A percentile compares a stretch with the other conserved stretches of the same genome.
Evolutionary conservation across 2,113 vertebrate species (phyloP).

Genomic region (Calypte anna): DNA sequence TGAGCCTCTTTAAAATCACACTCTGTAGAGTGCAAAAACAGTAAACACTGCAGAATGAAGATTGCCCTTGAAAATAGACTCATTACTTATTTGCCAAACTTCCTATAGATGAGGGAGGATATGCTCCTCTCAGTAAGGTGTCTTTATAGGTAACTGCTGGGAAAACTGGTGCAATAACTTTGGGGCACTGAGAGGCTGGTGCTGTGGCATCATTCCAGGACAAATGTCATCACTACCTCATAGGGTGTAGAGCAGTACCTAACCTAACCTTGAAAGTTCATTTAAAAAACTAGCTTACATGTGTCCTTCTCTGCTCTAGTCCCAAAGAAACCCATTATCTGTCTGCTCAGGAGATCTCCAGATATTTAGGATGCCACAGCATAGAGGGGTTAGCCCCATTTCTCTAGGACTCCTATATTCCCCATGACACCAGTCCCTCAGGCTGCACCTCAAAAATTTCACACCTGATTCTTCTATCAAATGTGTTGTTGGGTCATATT

Average conservation of each 20-base stretch:
- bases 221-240: background rate
- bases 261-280: background rate
- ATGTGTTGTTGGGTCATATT: background rate
- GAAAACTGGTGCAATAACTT: background rate
- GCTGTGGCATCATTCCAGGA: background rate
- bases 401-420: background rate
- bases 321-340: background rate
- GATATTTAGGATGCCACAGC: background rate
- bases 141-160: background rate
- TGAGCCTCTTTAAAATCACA: constrained; percentile 40
- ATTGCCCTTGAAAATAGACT: background rate
- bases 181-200: background rate
- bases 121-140: background rate
- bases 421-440: background rate
- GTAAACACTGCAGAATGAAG: background rate
- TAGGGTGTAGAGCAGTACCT: background rate
- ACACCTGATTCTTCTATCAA: background rate
- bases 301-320: background rate
- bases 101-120: background rate
- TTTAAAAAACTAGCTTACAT: background rate
- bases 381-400: background rate
- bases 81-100: background rate
- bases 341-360: background rate
- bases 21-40: background rate
- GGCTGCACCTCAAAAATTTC: background rate